Base-by-base conservation (phyloP, 1,140 invertebrate genomes). In the Vanessa atalanta region DNA sequence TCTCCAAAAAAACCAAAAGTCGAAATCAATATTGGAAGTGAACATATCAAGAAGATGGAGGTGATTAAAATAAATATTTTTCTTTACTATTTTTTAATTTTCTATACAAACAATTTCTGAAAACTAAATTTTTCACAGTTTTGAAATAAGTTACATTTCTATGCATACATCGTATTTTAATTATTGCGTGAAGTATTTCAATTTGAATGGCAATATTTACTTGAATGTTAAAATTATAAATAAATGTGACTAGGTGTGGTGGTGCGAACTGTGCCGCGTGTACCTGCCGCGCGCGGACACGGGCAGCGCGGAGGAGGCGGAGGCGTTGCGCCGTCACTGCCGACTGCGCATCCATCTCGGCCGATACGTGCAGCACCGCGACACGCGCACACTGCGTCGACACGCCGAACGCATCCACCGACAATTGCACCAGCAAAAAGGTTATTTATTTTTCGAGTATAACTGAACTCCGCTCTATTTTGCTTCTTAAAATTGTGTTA, bases 31-130 rank as follows among this genome's bases (percentile, higher is more conserved):
- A 95, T 97, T 72, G 96, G 96, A n/a, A 94, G 94, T 66, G 96
- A 97, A 79, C 95, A 95, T 78, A 95, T 97, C 26, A 96, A 96
- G 81, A 95, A 95, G 82, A 93, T 97, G 23, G 95, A 97, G 86
- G 96, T 95, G 69, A 78, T 23, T 14, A 14, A 47, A n/a, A 16
- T 7, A 8, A n/a, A 51, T 16, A 0, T 4, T 16, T 16, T 53
- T 1, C 6, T 31, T 31, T 31, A 31, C 26, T 4, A 31, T 4
- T 4, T 4, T 31, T 31, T 43, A 43, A 43, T 9, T 11, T 1
- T 1, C 6, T 9, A 43, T 43, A 5, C 7, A 43, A 43, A 50
- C 14, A 2, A 50, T 50, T 14, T 50, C 13, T 50, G 0, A n/a
- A 14, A 50, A 12, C 15, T 9, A 43, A 2, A 9, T 11, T 43